These are phyloP conservation scores for Brachirus orientalis DNA, from an alignment of 2,113 vertebrate genomes.

Conservation along the genomic window DNA sequence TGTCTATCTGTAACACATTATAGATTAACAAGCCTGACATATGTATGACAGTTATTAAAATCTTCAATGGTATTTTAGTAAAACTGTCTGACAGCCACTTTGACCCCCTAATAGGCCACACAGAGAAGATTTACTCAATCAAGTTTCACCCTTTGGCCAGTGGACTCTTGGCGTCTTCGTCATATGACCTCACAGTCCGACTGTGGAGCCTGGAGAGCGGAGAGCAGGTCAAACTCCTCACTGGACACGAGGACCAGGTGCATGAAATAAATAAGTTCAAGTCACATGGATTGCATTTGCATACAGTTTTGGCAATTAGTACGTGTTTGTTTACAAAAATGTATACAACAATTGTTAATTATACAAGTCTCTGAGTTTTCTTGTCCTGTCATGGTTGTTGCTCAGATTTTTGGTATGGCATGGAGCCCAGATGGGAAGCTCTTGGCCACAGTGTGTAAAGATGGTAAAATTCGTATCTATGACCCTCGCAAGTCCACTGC, in stretches of 20 bases:
- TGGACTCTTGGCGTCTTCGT: constrained; percentile 90
- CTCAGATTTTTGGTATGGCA: constrained; percentile 91
- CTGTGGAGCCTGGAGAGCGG: constrained; percentile 86
- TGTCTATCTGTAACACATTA: too few relatives aligned
- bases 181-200: constrained; percentile 90
- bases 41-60: too few relatives aligned
- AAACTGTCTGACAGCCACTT: background rate
- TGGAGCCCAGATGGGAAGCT: constrained; percentile 92
- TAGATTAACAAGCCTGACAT: too few relatives aligned
- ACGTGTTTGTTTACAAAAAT: too few relatives aligned
- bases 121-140: constrained; percentile 96
- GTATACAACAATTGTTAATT: too few relatives aligned
- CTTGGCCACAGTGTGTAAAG: constrained; percentile 92
- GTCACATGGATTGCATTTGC: too few relatives aligned
- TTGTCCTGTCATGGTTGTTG: background rate
- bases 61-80: too few relatives aligned
- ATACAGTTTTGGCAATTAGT: too few relatives aligned
- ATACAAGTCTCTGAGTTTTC: background rate
- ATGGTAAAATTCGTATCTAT: constrained; percentile 88
- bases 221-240: constrained; percentile 81
- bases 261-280: constrained; percentile 10
- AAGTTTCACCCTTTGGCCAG: constrained; percentile 90
- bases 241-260: constrained; percentile 94
- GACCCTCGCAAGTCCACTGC: constrained; percentile 83
- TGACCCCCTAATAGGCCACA: constrained; percentile 83